Evolutionary conservation across 1,140 invertebrate species (phyloP), one percentile per base, ranked within the genome.

Genomic region (Drosophila nigromelanica): DNA sequence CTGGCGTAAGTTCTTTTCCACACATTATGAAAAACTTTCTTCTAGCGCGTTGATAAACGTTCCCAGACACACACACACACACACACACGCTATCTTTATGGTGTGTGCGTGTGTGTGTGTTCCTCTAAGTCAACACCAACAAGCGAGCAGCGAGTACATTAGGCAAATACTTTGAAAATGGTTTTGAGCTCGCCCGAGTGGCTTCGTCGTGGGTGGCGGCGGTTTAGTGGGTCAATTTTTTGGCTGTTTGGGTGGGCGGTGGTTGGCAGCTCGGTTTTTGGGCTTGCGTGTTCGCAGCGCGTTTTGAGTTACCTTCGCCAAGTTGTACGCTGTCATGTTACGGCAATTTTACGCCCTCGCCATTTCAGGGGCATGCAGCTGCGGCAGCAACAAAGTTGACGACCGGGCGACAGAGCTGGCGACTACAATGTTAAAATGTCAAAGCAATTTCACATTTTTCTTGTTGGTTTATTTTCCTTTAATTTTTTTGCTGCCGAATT

Each of bases 261-360:
- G 71, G 45, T 24, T n/a, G 18, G 5, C 27, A 27, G 27, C 5
- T 27, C 27, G 24, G 42, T 27, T 18, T 35, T 35, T 35, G 33
- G 12, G 58, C 40, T 78, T 89, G 82, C 82, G 82, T 87, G 82
- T 73, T 82, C 68, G 75, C 68, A 70, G 61, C 83, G 83, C 82
- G 79, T 87, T 87, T 86, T 87, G 79, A 87, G 82, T 78, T 87
- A 87, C 83, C 82, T 87, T 78, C 68, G 60, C 79, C 83, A 78
- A 82, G 82, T 82, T 87, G 82, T 87, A 79, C 83, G 83, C 82
- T 87, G 82, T 87, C 82, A 87, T 87, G 82, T 87, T 87, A 87
- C 82, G 83, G 83, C 82, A 87, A 87, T 87, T 87, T 87, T 89
- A 89, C 82, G 82, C 82, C 83, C 81, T 82, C 77, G 78, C 82